Percentiles rank a stretch among this genome's conserved stretches.
Conservation (phyloP, 2,113 vertebrate species). For the Phalacrocorax pelagicus region DNA sequence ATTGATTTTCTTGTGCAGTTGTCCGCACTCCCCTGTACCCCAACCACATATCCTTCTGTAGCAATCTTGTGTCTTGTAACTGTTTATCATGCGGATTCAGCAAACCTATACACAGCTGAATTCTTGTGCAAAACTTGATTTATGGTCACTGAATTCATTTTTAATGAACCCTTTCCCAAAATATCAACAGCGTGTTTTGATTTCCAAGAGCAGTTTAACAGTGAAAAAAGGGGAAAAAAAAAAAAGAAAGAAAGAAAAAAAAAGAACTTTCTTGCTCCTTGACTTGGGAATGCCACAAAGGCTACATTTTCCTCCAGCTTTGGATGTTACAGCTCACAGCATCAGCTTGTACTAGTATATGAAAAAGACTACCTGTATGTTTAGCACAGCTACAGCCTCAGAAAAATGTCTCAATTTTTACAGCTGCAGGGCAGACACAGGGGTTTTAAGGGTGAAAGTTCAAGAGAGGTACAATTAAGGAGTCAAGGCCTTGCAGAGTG, state of each 20-base stretch:
- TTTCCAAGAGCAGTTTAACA: conserved; percentile 36
- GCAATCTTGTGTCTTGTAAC: neutral
- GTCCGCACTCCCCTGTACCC: neutral
- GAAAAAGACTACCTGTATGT: neutral
- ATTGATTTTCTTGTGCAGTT: conserved; percentile 30
- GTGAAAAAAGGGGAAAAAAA: neutral
- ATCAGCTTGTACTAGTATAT: neutral
- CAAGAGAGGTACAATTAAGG: neutral
- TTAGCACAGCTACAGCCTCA: neutral
- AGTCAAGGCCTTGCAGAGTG: neutral
- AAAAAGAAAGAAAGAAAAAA: neutral
- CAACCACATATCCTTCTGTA: neutral
- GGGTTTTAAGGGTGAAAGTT: neutral
- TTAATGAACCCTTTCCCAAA: conserved; percentile 65
- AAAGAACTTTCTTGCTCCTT: neutral
- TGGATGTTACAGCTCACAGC: neutral
- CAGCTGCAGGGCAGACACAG: neutral
- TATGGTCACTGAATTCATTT: conserved; percentile 40
- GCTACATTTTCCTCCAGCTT: neutral
- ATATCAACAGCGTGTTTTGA: conserved; percentile 63
- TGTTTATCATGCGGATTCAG: conserved; percentile 26
- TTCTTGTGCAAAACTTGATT: conserved; percentile 32
- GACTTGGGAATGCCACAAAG: neutral
- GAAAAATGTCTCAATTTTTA: neutral
- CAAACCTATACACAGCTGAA: neutral